Conservation (phyloP, 2,113 vertebrate genomes). For the Phoenicopterus ruber region DNA sequence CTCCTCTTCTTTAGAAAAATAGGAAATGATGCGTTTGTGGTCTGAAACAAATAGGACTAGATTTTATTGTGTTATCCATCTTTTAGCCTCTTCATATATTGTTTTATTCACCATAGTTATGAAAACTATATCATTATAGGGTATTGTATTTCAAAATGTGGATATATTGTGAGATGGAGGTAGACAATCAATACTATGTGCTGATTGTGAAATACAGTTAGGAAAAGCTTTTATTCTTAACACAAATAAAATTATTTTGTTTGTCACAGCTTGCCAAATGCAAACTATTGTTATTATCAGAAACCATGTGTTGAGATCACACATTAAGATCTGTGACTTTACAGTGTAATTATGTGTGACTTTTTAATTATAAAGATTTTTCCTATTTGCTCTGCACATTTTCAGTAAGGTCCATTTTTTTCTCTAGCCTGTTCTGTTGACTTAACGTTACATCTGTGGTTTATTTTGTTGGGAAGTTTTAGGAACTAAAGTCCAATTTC, state of each 20-base stretch:
- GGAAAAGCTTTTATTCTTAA: background rate
- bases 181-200: background rate
- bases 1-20: background rate
- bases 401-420: background rate
- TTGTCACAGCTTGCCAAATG: background rate
- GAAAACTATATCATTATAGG: background rate
- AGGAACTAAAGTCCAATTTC: background rate
- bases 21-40: fast-evolving
- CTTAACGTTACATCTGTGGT: background rate
- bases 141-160: background rate
- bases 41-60: background rate
- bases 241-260: background rate
- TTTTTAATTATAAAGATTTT: background rate
- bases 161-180: background rate
- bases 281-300: background rate
- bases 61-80: background rate
- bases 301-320: background rate
- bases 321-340: background rate
- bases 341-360: background rate
- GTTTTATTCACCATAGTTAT: background rate
- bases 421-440: background rate
- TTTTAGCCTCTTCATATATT: background rate
- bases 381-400: background rate
- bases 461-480: background rate
- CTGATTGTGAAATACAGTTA: background rate